Conservation (phyloP, 2,797 vertebrate genomes). For the Sebastes melanostomus region DNA sequence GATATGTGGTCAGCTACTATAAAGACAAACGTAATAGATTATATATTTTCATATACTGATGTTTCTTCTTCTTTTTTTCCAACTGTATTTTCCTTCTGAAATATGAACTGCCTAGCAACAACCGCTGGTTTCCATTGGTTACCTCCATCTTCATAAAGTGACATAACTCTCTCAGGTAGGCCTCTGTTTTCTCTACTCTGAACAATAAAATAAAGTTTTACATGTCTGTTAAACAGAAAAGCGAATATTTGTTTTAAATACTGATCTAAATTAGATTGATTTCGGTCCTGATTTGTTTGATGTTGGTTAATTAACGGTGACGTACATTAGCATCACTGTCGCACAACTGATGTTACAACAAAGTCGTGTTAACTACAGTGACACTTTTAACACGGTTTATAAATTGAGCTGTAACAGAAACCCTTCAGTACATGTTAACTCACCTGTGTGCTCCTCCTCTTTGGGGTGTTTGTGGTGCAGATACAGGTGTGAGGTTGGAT, state of each 20-base stretch:
- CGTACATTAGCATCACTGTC: no score
- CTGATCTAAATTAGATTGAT: fast-evolving
- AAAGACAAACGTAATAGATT: background rate
- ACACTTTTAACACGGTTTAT: background rate
- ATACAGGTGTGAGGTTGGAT: background rate
- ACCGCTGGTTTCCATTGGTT: background rate
- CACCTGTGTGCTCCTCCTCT: background rate
- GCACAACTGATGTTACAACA: background rate
- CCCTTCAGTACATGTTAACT: background rate
- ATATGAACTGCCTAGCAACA: background rate
- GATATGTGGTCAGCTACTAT: fast-evolving
- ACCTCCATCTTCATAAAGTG: background rate
- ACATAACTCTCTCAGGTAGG: background rate
- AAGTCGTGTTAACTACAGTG: background rate
- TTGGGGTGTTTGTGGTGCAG: background rate
- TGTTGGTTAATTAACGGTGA: background rate
- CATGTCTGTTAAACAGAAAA: background rate
- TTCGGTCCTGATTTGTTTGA: background rate
- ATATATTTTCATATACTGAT: no score
- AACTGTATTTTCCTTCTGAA: no score
- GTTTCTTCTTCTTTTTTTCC: background rate
- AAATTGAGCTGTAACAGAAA: background rate
- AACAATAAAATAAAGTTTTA: background rate
- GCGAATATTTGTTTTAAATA: background rate
- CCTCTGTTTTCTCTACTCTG: background rate